Base-by-base conservation (phyloP, 2,888 invertebrate species). In the Mayetiola destructor region DNA sequence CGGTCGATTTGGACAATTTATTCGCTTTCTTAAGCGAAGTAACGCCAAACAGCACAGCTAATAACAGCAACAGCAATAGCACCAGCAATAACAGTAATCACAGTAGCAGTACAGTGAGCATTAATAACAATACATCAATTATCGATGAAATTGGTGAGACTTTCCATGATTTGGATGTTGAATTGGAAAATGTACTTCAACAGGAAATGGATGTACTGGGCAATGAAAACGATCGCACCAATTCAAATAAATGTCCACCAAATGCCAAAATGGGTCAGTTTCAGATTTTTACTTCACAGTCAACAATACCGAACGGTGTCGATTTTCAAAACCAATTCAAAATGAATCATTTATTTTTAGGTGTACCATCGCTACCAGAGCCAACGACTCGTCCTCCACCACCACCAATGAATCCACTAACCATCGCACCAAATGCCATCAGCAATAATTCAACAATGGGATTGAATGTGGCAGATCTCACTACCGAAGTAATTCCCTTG, bases 1-100 rank as follows among this genome's bases (percentile, higher is more conserved):
- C 87, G 0, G 86, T 91, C 0, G 90, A 91, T 68, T 73, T 92
- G 64, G 92, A 92, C 71, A 90, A 90, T 70, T 74, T 92, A 64
- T 92, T 92, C 73, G 89, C 89, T 59, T 92, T 92, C 73, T 75
- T 92, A 21, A 88, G 88, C 0, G 91, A 91, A 64, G 84, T 87
- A 37, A 78, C 79, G 60, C 76, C 76, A 1, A 76, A 74, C 32
- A 68, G 72, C 5, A 76, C 75, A 14, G 79, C 76, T 64, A 76
- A 78, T 61, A 81, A 81, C 61, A 53, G 18, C 12, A 53, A 20
- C 53, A 79, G 23, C 6, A 40, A 16, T 2, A 4, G 4, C 10
- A 16, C 18, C 16, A 18, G 18, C 32, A 35, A 4, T 14, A 52
- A 27, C 30, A 53, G 30, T 12, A 18, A 20, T 20, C 20, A 20